phyloP scores from a whole-genome alignment of 2,113 vertebrate genomes.

The Amphiprion percula region DNA sequence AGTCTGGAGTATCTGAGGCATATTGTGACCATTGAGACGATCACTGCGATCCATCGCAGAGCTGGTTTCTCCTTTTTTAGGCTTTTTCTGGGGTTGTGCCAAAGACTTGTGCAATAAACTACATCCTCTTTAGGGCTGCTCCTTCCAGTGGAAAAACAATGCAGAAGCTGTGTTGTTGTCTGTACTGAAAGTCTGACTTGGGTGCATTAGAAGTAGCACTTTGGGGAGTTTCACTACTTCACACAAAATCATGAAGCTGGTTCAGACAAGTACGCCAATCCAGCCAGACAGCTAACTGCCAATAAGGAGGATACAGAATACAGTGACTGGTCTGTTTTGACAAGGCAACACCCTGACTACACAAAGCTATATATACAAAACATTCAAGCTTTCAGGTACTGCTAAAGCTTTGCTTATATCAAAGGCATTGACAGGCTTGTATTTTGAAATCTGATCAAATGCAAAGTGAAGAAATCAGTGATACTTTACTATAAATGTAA shows the following conservation, averaged over 20 bases:
- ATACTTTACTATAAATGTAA: too few species aligned
- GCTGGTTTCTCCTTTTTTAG: constrained; percentile 65
- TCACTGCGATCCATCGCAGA: constrained; percentile 48
- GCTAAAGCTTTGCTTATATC: too few species aligned
- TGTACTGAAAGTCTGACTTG: constrained; percentile 27
- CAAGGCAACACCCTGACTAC: background rate
- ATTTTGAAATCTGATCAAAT: background rate
- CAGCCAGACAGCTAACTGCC: background rate
- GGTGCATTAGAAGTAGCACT: constrained; percentile 16
- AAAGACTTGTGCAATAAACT: constrained; percentile 75
- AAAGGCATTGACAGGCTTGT: too few species aligned
- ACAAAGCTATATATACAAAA: background rate
- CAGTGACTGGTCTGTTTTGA: background rate
- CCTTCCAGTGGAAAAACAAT: constrained; percentile 59
- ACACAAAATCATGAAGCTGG: constrained; percentile 1
- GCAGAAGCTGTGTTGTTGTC: constrained; percentile 39
- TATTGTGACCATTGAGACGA: constrained; percentile 47
- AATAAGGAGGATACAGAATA: background rate
- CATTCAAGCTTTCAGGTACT: background rate
- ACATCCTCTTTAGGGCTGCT: constrained; percentile 76
- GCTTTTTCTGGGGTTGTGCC: constrained; percentile 51
- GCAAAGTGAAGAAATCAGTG: background rate
- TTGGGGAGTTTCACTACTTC: constrained; percentile 39
- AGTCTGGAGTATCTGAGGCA: constrained; percentile 40
- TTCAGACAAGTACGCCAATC: background rate